Evolutionary conservation across 2,113 vertebrate species (phyloP).

Genomic region (Tringa solitaria): DNA sequence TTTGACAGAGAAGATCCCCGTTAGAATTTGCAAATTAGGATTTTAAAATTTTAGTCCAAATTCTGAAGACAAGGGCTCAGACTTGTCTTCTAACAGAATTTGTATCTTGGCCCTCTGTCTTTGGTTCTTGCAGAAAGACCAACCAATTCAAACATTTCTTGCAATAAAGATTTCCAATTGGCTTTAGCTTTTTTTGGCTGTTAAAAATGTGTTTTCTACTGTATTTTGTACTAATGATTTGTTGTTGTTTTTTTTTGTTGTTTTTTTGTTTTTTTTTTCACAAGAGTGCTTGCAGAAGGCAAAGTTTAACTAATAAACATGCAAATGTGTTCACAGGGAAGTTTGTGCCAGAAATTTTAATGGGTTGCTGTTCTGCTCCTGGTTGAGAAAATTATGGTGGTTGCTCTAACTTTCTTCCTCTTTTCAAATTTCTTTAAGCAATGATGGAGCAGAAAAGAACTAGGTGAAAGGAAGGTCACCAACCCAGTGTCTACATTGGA

Average conservation of each 20-base stretch:
- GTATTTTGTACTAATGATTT: background rate
- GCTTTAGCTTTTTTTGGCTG: background rate
- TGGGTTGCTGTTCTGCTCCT: background rate
- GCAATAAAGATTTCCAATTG: background rate
- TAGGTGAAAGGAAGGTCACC: background rate
- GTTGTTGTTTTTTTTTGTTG: no score
- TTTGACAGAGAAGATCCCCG: background rate
- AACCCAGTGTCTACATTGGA: background rate
- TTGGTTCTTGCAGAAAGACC: background rate
- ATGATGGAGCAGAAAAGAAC: background rate
- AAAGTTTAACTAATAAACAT: conserved; percentile 38
- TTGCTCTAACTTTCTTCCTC: background rate
- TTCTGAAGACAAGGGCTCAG: background rate
- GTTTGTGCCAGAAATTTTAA: conserved; percentile 27
- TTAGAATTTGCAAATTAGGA: background rate
- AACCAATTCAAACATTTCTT: background rate
- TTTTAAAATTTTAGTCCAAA: background rate
- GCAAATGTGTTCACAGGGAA: conserved; percentile 21
- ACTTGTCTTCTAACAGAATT: background rate
- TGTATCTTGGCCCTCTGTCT: background rate
- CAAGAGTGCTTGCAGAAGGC: background rate
- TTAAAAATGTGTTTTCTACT: background rate
- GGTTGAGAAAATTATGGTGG: background rate
- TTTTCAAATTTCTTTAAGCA: background rate
- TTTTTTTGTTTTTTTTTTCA: background rate